Evolutionary conservation across 2,113 vertebrate genomes (phyloP), one percentile per base, ranked within the genome.

Genomic region (Pluvialis apricaria): DNA sequence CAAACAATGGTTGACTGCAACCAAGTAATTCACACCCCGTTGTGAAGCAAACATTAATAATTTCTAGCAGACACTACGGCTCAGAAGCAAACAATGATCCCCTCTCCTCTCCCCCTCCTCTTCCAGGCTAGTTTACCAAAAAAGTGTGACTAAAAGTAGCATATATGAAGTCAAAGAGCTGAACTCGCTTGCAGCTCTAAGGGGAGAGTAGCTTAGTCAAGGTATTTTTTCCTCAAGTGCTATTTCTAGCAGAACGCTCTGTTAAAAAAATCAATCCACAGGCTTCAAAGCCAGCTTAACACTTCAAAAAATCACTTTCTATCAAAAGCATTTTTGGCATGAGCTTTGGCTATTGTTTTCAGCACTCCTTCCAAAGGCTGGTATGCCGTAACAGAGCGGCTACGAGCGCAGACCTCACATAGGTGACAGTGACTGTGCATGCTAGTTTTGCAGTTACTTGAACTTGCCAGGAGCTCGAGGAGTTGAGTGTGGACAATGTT

Each of bases 1-100:
- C 75, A 95, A 97, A 97, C 95, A 97, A 97, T 92, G 92, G 84
- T 88, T 96, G 95, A 97, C 84, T 94, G 89, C 92, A 92, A 96
- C 95, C 94, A 97, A 96, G 87, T 90, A 89, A 93, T 96, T 97
- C 94, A 86, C 95, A 92, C 94, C 91, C 94, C 4, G 3, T 76
- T 81, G 91, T 97, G 92, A 96, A 96, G 94, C 71, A 95, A 97
- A 95, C 80, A 92, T 90, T 64, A 91, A 91, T 95, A 96, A 91
- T 95, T 92, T 90, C 95, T 91, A 90, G 76, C 92, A 97, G 91
- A 91, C 83, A 90, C 55, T 45, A 62, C 40, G 89, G 55, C 79
- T 95, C 82, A 93, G 94, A 95, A 94, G 38, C 52, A 86, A 96
- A 88, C 25, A 94, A 94, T 52, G 29, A 94, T 60, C 36, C 38